Evolutionary conservation across 2,888 invertebrate genomes (phyloP), one percentile per base, ranked within the genome.

Genomic region (Cheilosia impressa): DNA sequence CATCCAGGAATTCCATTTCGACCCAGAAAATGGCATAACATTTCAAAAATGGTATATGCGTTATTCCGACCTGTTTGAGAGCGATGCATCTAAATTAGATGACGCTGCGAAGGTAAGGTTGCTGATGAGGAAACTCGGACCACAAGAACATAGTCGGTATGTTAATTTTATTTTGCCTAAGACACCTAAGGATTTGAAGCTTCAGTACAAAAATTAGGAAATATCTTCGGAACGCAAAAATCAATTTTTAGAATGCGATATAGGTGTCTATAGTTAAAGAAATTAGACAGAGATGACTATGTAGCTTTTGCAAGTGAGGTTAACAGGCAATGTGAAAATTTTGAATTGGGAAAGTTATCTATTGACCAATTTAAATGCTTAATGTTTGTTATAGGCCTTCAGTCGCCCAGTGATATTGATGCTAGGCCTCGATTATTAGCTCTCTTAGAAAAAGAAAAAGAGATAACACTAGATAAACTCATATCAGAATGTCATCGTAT

Each of bases 141-240:
- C 58, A 63, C 41, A 43, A 50, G 72, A 62, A 27, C 52, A 72
- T 31, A 55, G 24, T 19, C 45, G 73, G 27, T 73, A 73, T 15
- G 57, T 55, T 6, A 80, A 87, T 55, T 80, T 82, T 22, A 87
- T 88, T 58, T 57, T 88, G 6, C 80, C 88, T 15, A 87, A 87
- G 34, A 71, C 71, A 47, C 47, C 84, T 24, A 50, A 73, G 41
- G 80, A 77, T 87, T 87, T 43, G 47, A 45, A 2, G 62, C 57
- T 34, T 73, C 84, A 13, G 69, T 88, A 7, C 9, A 47, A 55
- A 81, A 72, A 24, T 60, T 87, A 3, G 82, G 41, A 24, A 69
- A 22, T n/a, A 63, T 87, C 22, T 88, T 87, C 75, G 82, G 87
- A n/a, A 43, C 47, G 19, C 66, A 81, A 65, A 75, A 71, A 52